These are phyloP conservation scores for Tylochromis polylepis DNA, from an alignment of 2,113 vertebrate species.

Conservation along the genomic window DNA sequence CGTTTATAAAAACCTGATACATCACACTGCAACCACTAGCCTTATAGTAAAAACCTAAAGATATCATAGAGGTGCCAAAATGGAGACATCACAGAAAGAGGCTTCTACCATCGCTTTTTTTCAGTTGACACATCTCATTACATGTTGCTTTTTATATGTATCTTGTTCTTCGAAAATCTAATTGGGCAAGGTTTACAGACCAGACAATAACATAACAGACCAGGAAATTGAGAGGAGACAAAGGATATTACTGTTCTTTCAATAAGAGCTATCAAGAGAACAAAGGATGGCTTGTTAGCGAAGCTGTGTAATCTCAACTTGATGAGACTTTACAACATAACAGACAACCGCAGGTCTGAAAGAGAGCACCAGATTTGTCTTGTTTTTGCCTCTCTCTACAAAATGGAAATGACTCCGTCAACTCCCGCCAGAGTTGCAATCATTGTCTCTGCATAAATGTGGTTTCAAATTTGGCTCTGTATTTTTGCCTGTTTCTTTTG, in stretches of 20 bases:
- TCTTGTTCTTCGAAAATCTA: neutral
- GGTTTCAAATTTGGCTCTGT: neutral
- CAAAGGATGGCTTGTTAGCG: neutral
- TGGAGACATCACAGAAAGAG: neutral
- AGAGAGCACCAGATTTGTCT: neutral
- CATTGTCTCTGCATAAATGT: neutral
- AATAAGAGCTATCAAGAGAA: neutral
- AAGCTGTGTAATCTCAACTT: neutral
- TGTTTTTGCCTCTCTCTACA: neutral
- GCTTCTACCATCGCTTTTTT: constrained; percentile 11
- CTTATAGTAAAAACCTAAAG: neutral
- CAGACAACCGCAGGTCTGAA: neutral
- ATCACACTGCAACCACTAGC: neutral
- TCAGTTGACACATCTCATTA: constrained; percentile 15
- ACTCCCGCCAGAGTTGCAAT: neutral
- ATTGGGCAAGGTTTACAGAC: constrained; percentile 3
- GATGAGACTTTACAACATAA: constrained; percentile 1
- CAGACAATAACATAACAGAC: constrained; percentile 13
- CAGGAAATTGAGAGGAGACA: constrained; percentile 19
- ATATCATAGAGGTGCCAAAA: neutral
- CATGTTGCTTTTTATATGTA: neutral
- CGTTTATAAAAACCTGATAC: neutral
- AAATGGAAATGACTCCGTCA: neutral
- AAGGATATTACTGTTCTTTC: constrained; percentile 17
- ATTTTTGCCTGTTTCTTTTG: neutral